Evolutionary conservation across 2,888 invertebrate genomes (phyloP).

Genomic region (Protophormia terraenovae): DNA sequence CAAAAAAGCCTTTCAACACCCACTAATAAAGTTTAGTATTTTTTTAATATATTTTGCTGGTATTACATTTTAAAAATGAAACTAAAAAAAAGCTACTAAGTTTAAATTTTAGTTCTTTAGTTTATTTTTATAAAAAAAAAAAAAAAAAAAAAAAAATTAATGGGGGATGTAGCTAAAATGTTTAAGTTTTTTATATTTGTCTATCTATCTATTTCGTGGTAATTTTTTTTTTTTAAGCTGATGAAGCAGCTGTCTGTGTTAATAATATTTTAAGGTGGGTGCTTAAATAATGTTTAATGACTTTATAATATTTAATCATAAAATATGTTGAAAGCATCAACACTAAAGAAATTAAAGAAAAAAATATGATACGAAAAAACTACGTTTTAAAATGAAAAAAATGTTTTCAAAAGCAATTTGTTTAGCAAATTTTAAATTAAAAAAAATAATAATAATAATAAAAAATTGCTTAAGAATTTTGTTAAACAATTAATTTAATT

Average conservation of each 20-base stretch:
- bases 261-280: conserved; percentile 60
- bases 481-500: too few species aligned
- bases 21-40: conserved; percentile 50
- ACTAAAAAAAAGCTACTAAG: neutral
- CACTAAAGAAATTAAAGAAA: neutral
- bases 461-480: too few species aligned
- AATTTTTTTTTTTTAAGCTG: conserved; percentile 46
- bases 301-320: conserved; percentile 59
- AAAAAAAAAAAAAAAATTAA: too few species aligned
- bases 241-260: conserved; percentile 66
- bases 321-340: conserved; percentile 7
- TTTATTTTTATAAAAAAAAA: neutral
- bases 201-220: conserved; percentile 13
- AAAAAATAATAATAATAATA: too few species aligned
- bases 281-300: conserved; percentile 65
- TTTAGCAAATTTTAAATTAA: too few species aligned
- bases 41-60: neutral
- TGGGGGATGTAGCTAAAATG: conserved; percentile 4
- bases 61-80: neutral
- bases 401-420: neutral
- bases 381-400: neutral
- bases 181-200: neutral
- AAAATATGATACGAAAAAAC: neutral
- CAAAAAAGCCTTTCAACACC: conserved; percentile 65
- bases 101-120: conserved; percentile 5